These are phyloP conservation scores for Ornithorhynchus anatinus DNA, from an alignment of 2,113 vertebrate genomes.

Conservation along the genomic window DNA sequence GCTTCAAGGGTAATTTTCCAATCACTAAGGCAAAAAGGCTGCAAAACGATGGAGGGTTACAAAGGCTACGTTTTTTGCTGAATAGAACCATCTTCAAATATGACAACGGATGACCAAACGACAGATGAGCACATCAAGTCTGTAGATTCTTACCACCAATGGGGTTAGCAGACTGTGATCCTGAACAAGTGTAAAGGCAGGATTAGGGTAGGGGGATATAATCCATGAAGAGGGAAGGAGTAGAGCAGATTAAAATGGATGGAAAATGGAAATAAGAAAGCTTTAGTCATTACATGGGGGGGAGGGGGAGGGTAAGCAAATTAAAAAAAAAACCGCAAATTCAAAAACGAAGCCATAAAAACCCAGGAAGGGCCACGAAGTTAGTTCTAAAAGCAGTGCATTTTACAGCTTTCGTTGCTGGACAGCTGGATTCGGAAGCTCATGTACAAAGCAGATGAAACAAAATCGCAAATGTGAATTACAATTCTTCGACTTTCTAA, in stretches of 20 bases:
- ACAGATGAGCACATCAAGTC: constrained; percentile 73
- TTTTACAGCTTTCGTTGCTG: constrained; percentile 60
- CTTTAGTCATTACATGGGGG: constrained; percentile 81
- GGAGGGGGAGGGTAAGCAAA: too few relatives aligned
- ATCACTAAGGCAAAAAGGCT: background rate
- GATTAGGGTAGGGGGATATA: constrained; percentile 81
- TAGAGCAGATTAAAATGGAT: constrained; percentile 89
- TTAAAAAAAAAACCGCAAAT: constrained; percentile 56
- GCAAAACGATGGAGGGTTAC: background rate
- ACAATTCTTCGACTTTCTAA: constrained; percentile 69
- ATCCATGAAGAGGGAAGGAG: constrained; percentile 85
- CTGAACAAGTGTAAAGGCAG: constrained; percentile 90
- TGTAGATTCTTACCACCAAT: constrained; percentile 93
- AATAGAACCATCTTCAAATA: constrained; percentile 67
- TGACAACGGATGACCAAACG: constrained; percentile 69
- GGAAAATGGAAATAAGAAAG: constrained; percentile 80
- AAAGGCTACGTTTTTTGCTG: constrained; percentile 66
- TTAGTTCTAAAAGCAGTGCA: constrained; percentile 69
- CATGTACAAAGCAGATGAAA: constrained; percentile 71
- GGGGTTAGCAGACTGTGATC: constrained; percentile 97
- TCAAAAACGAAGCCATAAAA: constrained; percentile 41
- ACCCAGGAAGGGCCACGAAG: constrained; percentile 20
- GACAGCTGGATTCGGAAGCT: constrained; percentile 60
- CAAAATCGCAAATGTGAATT: constrained; percentile 61
- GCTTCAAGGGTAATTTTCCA: background rate